Percentiles rank a stretch among this genome's conserved stretches.
phyloP scores from a whole-genome alignment of 2,797 vertebrate species.

The Parambassis ranga region DNA sequence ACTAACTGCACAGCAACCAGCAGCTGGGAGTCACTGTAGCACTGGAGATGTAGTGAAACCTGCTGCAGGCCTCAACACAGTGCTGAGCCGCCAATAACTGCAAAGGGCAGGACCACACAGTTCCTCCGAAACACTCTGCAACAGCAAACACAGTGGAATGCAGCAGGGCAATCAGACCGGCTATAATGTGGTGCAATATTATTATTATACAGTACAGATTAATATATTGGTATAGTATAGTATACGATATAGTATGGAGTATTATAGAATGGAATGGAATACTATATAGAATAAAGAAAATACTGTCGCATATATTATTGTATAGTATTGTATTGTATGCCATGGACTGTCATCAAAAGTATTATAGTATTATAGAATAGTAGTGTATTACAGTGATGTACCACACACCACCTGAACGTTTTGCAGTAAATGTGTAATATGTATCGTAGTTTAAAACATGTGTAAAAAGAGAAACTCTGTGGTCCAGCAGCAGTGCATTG shows the following conservation, averaged over 20 bases:
- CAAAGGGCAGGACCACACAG: slow-evolving; percentile 55
- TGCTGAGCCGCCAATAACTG: slow-evolving; percentile 51
- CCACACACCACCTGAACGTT: no score
- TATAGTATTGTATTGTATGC: background rate
- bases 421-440: no score
- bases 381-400: no score
- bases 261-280: no score
- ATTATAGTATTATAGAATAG: no score
- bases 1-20: slow-evolving; percentile 10
- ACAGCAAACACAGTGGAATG: background rate
- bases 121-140: slow-evolving; percentile 9
- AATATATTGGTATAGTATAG: background rate
- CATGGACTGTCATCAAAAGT: no score
- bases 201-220: no score
- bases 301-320: background rate
- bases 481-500: slow-evolving; percentile 15
- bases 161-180: background rate
- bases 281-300: background rate
- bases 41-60: slow-evolving; percentile 57
- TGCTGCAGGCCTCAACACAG: slow-evolving; percentile 46
- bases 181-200: background rate
- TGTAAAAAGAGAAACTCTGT: slow-evolving; percentile 20
- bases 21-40: slow-evolving; percentile 40
- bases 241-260: background rate
- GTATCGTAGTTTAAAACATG: background rate